These are phyloP conservation scores for Halocaridina rubra DNA, from an alignment of 2,888 invertebrate genomes.

Conservation along the genomic window DNA sequence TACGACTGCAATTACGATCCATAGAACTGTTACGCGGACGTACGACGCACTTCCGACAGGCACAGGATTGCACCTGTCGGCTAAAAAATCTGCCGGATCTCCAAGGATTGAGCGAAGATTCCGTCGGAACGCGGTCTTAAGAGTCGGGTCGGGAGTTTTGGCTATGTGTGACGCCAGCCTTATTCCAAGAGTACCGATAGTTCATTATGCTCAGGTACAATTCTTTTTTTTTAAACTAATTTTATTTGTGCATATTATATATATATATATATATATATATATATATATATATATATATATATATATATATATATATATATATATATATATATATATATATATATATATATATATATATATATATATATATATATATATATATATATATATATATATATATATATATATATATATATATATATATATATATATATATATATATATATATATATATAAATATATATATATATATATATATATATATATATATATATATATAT, in stretches of 20 bases:
- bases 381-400: not conserved
- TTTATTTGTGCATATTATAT: not conserved
- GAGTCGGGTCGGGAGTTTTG: not conserved
- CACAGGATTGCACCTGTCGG: no score
- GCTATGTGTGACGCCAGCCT: no score
- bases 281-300: constrained; percentile 13
- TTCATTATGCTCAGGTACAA: no score
- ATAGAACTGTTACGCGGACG: no score
- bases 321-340: not conserved
- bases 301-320: not conserved
- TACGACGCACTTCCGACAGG: no score
- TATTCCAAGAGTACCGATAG: no score
- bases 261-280: not conserved
- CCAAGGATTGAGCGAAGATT: no score
- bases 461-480: not conserved
- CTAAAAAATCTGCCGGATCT: no score
- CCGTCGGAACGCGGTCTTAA: not conserved
- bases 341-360: not conserved
- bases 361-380: not conserved
- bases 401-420: not conserved
- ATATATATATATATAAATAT: not conserved
- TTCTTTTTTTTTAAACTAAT: not conserved
- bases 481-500: constrained; percentile 3
- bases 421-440: not conserved
- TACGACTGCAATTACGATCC: no score